phyloP scores from a whole-genome alignment of 2,888 invertebrate genomes.

The Drosophila mercatorum region DNA sequence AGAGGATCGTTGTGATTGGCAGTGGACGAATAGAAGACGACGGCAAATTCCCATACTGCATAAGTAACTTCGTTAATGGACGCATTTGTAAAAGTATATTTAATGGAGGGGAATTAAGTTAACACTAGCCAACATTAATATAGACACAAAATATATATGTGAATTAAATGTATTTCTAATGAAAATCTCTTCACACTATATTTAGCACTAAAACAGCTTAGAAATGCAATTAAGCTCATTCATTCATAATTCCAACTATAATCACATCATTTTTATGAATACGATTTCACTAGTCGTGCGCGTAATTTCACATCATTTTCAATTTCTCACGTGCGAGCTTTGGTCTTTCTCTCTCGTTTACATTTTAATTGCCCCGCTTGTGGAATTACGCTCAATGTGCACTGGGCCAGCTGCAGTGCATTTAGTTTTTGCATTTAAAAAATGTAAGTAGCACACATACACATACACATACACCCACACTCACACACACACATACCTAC shows the following conservation, averaged over 20 bases:
- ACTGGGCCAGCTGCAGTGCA: conserved; percentile 34
- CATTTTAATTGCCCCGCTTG: conserved; percentile 55
- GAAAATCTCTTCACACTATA: neutral
- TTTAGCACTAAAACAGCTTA: neutral
- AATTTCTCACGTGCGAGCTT: conserved; percentile 5
- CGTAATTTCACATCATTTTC: conserved; percentile 3
- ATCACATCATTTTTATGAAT: neutral
- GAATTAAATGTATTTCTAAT: too few species aligned
- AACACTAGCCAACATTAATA: too few species aligned
- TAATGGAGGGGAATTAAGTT: too few species aligned
- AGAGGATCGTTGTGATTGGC: neutral
- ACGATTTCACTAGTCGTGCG: neutral
- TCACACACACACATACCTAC: conserved; percentile 8
- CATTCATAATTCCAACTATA: neutral
- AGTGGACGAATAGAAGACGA: neutral
- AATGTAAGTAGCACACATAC: conserved; percentile 39
- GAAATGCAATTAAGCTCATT: neutral
- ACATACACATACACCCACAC: conserved; percentile 8
- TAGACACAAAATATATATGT: too few species aligned
- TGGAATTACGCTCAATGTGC: conserved; percentile 29
- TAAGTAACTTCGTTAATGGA: too few species aligned
- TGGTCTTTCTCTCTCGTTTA: conserved; percentile 11
- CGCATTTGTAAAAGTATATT: too few species aligned
- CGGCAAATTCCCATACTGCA: too few species aligned
- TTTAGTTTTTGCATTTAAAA: conserved; percentile 57